Evolutionary conservation across 2,888 invertebrate genomes (phyloP), one percentile per base, ranked within the genome.

Genomic region (Deroplatys truncata): DNA sequence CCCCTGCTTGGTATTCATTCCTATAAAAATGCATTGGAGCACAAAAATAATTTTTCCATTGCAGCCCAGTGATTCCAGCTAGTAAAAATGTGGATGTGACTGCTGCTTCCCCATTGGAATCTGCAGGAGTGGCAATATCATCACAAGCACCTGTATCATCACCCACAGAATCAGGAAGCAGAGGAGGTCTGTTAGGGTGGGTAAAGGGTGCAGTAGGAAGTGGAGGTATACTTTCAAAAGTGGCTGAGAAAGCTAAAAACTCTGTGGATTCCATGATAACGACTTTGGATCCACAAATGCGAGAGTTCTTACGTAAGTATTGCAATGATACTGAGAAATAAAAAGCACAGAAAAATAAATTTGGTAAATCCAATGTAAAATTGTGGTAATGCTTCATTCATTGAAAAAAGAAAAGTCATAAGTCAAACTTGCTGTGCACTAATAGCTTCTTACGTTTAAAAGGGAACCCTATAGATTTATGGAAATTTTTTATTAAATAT

Each of bases 201-300:
- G 95, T 97, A 92, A 96, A 96, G 92, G 96, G 96, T 28, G 96
- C 96, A 0, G 96, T 97, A 2, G 91, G 91, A 29, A 94, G 95
- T 0, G 94, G 94, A 43, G 96, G 96, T 10, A 93, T 96, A 1
- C 93, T 97, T 72, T 95, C 95, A 86, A 95, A 95, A 92, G 96
- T 97, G 16, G 96, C 96, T 0, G 96, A 97, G 92, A 96, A 96
- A 91, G 97, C 97, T 0, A 96, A 97, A 94, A 97, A 94, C 92
- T 97, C 97, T 1, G 96, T 98, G 0, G 97, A 98, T 93, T 96
- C 97, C 0, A 96, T 98, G 95, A 97, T 98, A 89, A 98, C 97
- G 16, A 98, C 98, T 15, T 94, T 98, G 35, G 98, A 98, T 93
- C 98, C 98, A 28, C 98, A 98, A 93, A 98, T 98, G 98, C 96